Conservation (phyloP, 2,797 vertebrate genomes). For the Eremophila alpestris region DNA sequence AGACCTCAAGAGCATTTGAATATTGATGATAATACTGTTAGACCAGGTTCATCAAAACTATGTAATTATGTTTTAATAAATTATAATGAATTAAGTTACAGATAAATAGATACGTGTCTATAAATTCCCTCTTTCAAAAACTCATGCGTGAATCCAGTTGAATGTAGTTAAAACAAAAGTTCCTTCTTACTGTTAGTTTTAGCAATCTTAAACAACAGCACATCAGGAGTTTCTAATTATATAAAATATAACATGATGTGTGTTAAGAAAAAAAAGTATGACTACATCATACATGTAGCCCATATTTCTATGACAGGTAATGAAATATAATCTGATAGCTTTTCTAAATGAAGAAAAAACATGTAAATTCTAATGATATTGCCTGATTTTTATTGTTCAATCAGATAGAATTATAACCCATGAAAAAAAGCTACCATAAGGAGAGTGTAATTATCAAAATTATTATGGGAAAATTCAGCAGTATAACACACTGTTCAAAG, state of each 20-base stretch:
- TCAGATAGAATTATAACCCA: not conserved
- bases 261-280: not conserved
- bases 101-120: not conserved
- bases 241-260: not conserved
- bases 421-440: not conserved
- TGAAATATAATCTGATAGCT: not conserved
- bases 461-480: not conserved
- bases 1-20: not conserved
- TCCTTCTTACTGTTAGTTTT: not conserved
- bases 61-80: not conserved
- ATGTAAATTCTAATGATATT: not conserved
- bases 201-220: not conserved
- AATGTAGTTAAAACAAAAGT: not conserved
- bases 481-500: not conserved
- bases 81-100: not conserved
- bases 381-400: not conserved
- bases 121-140: not conserved
- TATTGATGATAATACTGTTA: not conserved
- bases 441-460: not conserved
- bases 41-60: accelerated
- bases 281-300: not conserved
- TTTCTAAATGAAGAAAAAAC: not conserved
- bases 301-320: not conserved
- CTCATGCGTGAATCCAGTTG: accelerated
- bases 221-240: not conserved